phyloP scores from a whole-genome alignment of 2,113 vertebrate genomes.

The Dicrurus megarhynchus region DNA sequence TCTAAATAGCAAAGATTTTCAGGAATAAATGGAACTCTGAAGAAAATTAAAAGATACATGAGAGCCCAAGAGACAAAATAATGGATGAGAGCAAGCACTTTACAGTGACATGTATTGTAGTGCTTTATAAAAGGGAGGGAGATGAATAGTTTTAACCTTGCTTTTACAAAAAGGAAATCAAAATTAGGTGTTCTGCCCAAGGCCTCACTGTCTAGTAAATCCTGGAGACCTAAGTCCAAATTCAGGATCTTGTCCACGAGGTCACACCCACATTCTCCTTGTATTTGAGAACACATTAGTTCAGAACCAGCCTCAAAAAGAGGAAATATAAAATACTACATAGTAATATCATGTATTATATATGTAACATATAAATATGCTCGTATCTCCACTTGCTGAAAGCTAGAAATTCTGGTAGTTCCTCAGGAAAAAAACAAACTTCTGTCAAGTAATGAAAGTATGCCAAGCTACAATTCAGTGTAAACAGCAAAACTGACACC shows the following conservation, averaged over 20 bases:
- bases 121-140: background rate
- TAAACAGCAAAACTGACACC: background rate
- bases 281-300: background rate
- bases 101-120: accelerated
- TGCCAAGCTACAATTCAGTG: background rate
- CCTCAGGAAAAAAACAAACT: background rate
- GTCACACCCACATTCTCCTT: background rate
- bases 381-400: background rate
- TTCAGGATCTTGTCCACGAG: background rate
- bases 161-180: background rate
- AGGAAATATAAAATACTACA: background rate
- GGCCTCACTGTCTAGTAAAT: background rate
- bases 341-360: background rate
- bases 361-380: background rate
- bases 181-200: background rate
- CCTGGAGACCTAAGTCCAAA: background rate
- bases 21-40: background rate
- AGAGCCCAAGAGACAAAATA: background rate
- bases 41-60: background rate
- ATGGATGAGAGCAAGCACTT: background rate
- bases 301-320: background rate
- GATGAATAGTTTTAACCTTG: background rate
- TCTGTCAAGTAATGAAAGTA: background rate
- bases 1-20: background rate
- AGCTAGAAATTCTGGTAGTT: background rate